These are phyloP conservation scores for Dasypogon diadema DNA, from an alignment of 2,888 invertebrate species.

Conservation along the genomic window DNA sequence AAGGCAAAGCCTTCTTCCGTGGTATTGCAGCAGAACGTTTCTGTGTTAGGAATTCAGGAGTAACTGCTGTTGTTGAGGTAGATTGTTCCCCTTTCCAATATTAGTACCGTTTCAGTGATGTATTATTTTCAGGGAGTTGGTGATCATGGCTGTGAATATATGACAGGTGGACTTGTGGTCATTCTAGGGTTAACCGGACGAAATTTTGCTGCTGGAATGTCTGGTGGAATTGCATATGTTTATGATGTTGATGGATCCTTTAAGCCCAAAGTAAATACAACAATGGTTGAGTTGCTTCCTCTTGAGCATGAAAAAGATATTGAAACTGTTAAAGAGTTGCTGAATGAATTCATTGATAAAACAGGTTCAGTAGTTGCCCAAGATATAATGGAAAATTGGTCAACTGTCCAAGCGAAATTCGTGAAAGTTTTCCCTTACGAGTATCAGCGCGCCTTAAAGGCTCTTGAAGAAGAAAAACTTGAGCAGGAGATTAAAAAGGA, in stretches of 20 bases:
- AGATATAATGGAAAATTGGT: constrained; percentile 84
- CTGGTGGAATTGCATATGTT: constrained; percentile 94
- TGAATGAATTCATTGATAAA: constrained; percentile 86
- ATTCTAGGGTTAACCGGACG: constrained; percentile 95
- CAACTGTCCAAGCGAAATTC: constrained; percentile 80
- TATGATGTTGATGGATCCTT: constrained; percentile 90
- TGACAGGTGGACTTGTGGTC: constrained; percentile 95
- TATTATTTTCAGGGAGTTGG: constrained; percentile 81
- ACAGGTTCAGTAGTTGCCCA: constrained; percentile 91
- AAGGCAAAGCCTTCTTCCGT: constrained; percentile 92
- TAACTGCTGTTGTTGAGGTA: constrained; percentile 91
- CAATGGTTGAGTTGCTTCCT: constrained; percentile 92
- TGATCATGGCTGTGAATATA: constrained; percentile 99
- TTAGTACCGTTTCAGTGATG: constrained; percentile 1
- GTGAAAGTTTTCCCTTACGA: constrained; percentile 98
- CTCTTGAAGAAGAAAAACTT: constrained; percentile 70
- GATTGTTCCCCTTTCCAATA: constrained; percentile 38
- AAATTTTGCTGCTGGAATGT: constrained; percentile 99
- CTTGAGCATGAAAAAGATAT: constrained; percentile 84
- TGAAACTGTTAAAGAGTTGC: constrained; percentile 78
- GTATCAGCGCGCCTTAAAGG: constrained; percentile 89
- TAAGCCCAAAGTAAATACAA: constrained; percentile 90
- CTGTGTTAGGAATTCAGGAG: constrained; percentile 98
- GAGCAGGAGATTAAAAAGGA: constrained; percentile 60
- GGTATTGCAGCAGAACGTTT: constrained; percentile 98